Evolutionary conservation across 1,140 invertebrate genomes (phyloP), one percentile per base, ranked within the genome.

Genomic region (Plutomurus gul): DNA sequence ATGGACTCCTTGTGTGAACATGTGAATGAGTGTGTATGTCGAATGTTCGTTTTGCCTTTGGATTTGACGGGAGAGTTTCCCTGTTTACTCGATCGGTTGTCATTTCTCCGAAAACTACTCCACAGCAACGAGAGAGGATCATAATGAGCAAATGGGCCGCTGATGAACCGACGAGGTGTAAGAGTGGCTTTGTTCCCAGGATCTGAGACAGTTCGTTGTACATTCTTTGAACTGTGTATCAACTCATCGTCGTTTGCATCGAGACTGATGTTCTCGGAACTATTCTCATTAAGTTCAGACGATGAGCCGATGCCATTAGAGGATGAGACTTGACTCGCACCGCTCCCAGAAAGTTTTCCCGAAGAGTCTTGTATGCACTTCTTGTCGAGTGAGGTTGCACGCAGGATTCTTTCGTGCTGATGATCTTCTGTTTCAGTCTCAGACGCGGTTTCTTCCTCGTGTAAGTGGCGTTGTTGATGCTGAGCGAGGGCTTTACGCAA

Each of bases 401-500:
- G 56, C 18, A 65, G 30, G 16, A 65, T 33, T 65, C 56, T 33
- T 27, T 65, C 56, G 16, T 65, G 56, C 20, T 78, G 37, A 43
- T 46, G 20, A n/a, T 86, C 90, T 74, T 91, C 90, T 33, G 85
- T 85, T 78, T 89, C 89, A 39, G 85, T 86, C 60, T 88, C 88
- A 4, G 87, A 87, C 1, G 72, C 82, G 0, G 77, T 49, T 7
- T 89, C 87, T 85, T 87, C 84, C 70, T 88, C 86, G 80, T 86
- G 77, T 85, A 86, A 84, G 76, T 82, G 46, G 80, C 86, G 77
- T 13, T 84, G 22, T 85, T 88, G 72, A 86, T 87, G 85, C 88
- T 89, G 40, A 88, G 86, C 65, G 89, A 85, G 75, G 18, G 89
- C 87, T 76, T 90, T 88, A 81, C 90, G 89, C 65, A 90, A 86